phyloP scores from a whole-genome alignment of 2,888 invertebrate genomes.

The Agonopterix subpropinquella region DNA sequence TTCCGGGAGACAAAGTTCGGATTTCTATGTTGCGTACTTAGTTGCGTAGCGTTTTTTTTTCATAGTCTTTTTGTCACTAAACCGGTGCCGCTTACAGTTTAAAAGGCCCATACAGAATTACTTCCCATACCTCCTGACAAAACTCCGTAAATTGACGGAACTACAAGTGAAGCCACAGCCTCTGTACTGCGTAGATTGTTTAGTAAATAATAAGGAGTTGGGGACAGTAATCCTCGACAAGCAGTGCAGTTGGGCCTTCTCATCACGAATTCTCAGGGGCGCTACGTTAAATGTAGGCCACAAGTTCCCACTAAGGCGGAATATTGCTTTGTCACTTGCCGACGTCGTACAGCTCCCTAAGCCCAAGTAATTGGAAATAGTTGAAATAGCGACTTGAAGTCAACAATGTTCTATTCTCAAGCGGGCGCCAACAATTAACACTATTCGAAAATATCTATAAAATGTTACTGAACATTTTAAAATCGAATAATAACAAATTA shows the following conservation, averaged over 20 bases:
- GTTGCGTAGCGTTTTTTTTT: too few relatives aligned
- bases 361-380: conserved; percentile 75
- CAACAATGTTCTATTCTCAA: conserved; percentile 26
- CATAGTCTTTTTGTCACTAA: too few relatives aligned
- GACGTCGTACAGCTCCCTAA: conserved; percentile 67
- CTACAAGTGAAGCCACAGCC: too few relatives aligned
- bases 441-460: neutral
- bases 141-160: too few relatives aligned
- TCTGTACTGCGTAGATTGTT: too few relatives aligned
- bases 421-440: neutral
- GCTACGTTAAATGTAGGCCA: conserved; percentile 68
- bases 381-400: conserved; percentile 66
- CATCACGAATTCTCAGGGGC: conserved; percentile 69
- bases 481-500: neutral
- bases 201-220: conserved; percentile 47
- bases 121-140: too few relatives aligned
- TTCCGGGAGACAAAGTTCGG: too few relatives aligned
- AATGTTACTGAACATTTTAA: too few relatives aligned
- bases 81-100: too few relatives aligned
- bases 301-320: conserved; percentile 59
- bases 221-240: conserved; percentile 54
- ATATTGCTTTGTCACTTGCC: conserved; percentile 75
- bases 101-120: too few relatives aligned
- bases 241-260: conserved; percentile 56
- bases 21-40: too few relatives aligned